Percentiles rank a stretch among this genome's conserved stretches.
These are phyloP conservation scores for Sphenopsis melanotis DNA, from an alignment of 2,797 vertebrate genomes.

Conservation along the genomic window DNA sequence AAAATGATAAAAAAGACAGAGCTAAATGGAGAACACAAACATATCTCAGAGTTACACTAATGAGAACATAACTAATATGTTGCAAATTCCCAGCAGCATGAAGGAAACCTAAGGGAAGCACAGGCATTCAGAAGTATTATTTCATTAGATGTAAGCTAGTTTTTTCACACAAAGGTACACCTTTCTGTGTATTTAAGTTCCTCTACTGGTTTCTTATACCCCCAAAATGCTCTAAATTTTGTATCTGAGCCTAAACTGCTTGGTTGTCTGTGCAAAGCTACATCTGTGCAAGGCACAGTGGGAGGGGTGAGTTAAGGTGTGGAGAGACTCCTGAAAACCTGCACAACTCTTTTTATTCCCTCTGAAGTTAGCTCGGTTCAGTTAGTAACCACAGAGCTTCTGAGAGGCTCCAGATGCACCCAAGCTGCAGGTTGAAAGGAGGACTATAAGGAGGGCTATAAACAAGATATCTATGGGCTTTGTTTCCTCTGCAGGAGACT, in stretches of 20 bases:
- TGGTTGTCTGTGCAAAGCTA: not conserved
- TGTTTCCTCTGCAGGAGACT: not conserved
- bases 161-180: not conserved
- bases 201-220: not conserved
- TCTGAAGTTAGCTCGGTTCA: not conserved
- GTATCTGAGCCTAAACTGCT: not conserved
- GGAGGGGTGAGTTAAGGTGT: not conserved
- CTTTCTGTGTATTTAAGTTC: not conserved
- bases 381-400: not conserved
- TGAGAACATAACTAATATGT: conserved; percentile 32
- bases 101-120: conserved; percentile 1
- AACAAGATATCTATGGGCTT: not conserved
- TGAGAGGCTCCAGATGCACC: not conserved
- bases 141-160: not conserved
- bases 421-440: not conserved
- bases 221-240: not conserved
- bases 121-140: not conserved
- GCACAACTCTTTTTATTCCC: not conserved
- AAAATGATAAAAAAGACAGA: not conserved
- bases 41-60: not conserved
- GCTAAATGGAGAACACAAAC: conserved; percentile 16
- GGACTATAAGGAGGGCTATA: not conserved
- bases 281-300: not conserved
- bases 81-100: not conserved
- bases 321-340: not conserved